Evolutionary conservation across 2,113 vertebrate species (phyloP), one percentile per base, ranked within the genome.

Genomic region (Epinephelus cyanopodus): DNA sequence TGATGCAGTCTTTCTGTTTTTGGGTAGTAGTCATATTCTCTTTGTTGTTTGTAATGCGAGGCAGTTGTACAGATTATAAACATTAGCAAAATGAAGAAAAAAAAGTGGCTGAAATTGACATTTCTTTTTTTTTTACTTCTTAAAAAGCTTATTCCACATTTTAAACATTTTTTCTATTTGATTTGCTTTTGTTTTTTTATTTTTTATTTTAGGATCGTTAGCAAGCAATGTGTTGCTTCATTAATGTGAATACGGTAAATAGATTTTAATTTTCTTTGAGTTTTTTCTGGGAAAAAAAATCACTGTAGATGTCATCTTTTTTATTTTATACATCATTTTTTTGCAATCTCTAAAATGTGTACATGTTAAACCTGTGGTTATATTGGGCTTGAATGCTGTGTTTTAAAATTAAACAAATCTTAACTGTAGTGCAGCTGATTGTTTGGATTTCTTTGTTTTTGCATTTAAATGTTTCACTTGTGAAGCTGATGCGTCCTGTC

Each of bases 361-460:
- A 95, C 91, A 93, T 97, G 97, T 97, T 94, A 96, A 97, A 96
- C 96, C 95, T 97, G 97, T 98, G 96, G 95, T 97, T 96, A 95
- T 96, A 96, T 95, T 97, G 96, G 96, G 96, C 96, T 98, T 97
- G 96, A 95, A 95, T 96, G 97, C 96, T 91, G 95, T 97, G 97
- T 98, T 98, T 98, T 97, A 92, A 97, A 96, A 97, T 97, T 93
- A 83, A 63, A 95, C 94, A 93, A 94, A 95, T 94, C 63, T 88
- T 90, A 92, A 95, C 89, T 89, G 83, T 90, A 78, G 8, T 39
- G 9, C 15, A 18, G 0, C 64, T 48, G 52, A 29, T 33, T 17
- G 5, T 21, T 45, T 85, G 25, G 12, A n/a, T 64, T 56, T 33
- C 3, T 52, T 74, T 45, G 2, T 48, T 42, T 12, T 25, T 42